Conservation (phyloP, 2,797 vertebrate genomes). For the Tangara arthus region DNA sequence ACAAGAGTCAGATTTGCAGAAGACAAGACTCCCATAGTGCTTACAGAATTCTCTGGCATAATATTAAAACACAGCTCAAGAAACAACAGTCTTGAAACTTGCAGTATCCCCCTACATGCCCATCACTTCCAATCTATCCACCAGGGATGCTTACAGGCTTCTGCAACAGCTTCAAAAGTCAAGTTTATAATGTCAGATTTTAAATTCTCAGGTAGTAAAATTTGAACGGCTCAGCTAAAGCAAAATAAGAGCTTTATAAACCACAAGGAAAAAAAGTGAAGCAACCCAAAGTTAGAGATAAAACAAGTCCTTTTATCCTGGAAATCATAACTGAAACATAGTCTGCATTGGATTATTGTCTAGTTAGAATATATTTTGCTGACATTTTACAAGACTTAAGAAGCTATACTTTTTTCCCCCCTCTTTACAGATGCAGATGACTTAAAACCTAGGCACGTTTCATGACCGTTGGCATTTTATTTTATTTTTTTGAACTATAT, state of each 20-base stretch:
- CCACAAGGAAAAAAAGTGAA: neutral
- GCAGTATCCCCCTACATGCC: neutral
- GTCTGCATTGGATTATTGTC: neutral
- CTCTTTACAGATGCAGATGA: neutral
- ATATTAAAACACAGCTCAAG: neutral
- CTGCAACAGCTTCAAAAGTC: neutral
- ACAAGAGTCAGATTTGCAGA: neutral
- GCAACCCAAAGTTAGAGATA: neutral
- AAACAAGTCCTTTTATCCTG: neutral
- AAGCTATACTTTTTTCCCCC: neutral
- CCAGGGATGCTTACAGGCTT: neutral
- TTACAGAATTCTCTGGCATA: neutral
- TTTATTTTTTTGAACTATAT: neutral
- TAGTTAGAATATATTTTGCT: neutral
- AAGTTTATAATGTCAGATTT: neutral
- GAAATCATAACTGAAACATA: neutral
- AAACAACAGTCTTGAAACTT: neutral
- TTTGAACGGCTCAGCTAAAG: neutral
- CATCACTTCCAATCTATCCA: accelerated
- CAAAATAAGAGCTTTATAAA: neutral
- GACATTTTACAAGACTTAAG: neutral
- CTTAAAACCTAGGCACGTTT: neutral
- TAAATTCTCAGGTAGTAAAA: neutral
- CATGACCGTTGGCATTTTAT: neutral
- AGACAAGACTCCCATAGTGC: neutral